Base-by-base conservation (phyloP, 2,797 vertebrate genomes). In the Morelia viridis region DNA sequence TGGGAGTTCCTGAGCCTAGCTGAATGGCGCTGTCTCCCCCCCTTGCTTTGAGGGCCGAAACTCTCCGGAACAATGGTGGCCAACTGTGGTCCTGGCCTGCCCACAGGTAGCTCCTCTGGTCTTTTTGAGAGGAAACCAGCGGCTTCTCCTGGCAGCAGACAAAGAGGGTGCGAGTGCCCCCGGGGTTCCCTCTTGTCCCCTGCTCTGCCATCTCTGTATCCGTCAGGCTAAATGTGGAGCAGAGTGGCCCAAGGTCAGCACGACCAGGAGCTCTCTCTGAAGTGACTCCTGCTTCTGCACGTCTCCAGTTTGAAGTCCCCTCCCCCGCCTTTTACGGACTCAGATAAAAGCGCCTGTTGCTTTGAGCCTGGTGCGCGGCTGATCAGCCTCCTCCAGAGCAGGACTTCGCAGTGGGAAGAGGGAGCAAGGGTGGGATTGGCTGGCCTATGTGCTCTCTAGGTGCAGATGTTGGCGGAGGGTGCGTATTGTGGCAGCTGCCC, bases 201-300 rank as follows among this genome's bases (percentile, higher is more conserved):
- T 1, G 89, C 71, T 85, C 5, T 71, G 58, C 86, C 62, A 13
- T 85, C 58, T 92, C 87, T 17, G 88, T 58, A 5, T 91, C 84
- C 91, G 92, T 90, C 91, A 93, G 95, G 92, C 92, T 58, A 92
- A 94, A 96, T 96, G 96, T 95, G 94, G 50, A 84, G 0, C 0
- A 26, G 80, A 61, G 85, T 5, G 35, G 46, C 83, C 11, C 50
- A 53, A 53, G 50, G 7, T 53, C 92, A 89, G 0, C 11, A 89
- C 94, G 92, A 87, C 93, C 19, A 0, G 58, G 89, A 93, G 89
- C 92, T 80, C 88, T 76, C 50, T 53, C 0, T 26, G 31, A 22
- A 91, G 86, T 91, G 94, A 64, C 89, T 86, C 83, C 92, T 0
- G 4, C 87, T 58, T 90, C 94, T 88, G 91, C 17, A 50, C 35